Conservation (phyloP, 35 echinoderm and acorn worm species). For the Heliocidaris erythrogramma region DNA sequence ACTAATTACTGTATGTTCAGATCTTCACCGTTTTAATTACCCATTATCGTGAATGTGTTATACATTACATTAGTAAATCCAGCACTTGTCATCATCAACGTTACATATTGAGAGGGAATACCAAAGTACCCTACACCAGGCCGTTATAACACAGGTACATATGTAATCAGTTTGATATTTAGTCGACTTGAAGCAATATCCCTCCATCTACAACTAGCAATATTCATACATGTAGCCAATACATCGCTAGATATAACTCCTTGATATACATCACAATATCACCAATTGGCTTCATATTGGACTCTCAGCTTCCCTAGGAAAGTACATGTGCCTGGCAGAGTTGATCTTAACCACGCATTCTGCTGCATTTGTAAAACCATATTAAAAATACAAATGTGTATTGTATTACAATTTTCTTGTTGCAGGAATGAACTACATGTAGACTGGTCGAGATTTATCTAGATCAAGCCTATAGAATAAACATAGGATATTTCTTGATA, state of each 20-base stretch:
- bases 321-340: neutral
- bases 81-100: too few relatives aligned
- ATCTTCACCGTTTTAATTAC: too few relatives aligned
- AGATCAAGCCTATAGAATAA: too few relatives aligned
- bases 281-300: neutral
- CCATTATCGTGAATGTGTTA: too few relatives aligned
- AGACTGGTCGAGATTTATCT: too few relatives aligned
- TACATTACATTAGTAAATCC: too few relatives aligned
- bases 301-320: neutral
- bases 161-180: neutral
- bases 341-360: neutral
- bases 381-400: neutral
- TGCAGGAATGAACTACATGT: neutral
- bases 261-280: neutral
- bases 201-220: neutral
- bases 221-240: neutral
- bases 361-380: neutral
- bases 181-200: neutral
- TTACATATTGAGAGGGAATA: too few relatives aligned
- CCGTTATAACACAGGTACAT: neutral
- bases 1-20: too few relatives aligned
- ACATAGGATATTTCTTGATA: too few relatives aligned
- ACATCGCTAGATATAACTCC: neutral
- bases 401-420: neutral
- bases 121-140: neutral